Evolutionary conservation across 2,113 vertebrate genomes (phyloP).

Genomic region (Gallinago paraguaiae): DNA sequence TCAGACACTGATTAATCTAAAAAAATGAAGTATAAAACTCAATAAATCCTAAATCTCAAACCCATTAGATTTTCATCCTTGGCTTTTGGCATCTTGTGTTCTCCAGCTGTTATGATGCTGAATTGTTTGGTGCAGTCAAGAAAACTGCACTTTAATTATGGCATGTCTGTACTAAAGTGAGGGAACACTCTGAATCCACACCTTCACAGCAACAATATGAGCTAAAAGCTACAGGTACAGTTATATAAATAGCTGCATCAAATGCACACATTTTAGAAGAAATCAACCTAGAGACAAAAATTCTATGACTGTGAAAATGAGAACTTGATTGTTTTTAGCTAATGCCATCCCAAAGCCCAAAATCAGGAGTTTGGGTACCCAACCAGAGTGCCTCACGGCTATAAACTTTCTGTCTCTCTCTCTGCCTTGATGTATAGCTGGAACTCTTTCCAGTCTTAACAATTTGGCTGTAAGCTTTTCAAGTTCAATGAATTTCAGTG

Average conservation of each 20-base stretch:
- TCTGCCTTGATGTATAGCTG: not conserved
- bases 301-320: not conserved
- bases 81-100: not conserved
- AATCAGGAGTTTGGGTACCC: not conserved
- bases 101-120: not conserved
- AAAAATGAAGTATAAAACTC: not conserved
- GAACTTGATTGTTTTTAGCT: not conserved
- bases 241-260: not conserved
- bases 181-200: not conserved
- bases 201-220: not conserved
- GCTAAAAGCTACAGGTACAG: not conserved
- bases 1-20: not conserved
- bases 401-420: not conserved
- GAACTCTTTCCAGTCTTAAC: not conserved
- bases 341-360: not conserved
- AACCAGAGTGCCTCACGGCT: not conserved
- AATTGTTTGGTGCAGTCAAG: not conserved
- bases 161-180: not conserved
- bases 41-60: not conserved
- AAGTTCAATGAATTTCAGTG: not conserved
- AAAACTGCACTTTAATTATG: not conserved
- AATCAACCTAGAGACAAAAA: not conserved
- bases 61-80: not conserved
- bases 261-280: not conserved
- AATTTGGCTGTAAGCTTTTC: not conserved